phyloP scores from a whole-genome alignment of 2,113 vertebrate species.

The Riparia riparia region DNA sequence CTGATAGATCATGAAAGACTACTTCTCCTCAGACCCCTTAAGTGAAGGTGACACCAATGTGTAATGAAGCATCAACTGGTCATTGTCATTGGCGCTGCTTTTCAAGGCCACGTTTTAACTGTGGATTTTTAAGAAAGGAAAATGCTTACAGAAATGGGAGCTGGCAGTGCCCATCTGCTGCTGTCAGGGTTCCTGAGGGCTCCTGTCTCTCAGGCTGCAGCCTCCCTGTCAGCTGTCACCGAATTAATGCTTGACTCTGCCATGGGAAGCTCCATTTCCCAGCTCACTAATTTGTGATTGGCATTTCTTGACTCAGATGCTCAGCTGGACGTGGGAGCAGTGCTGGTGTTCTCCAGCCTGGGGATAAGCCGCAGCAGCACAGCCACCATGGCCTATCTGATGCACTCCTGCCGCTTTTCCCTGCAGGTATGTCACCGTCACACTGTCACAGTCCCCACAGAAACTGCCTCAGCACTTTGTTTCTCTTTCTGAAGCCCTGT shows the following conservation, averaged over 20 bases:
- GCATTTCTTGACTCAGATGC: constrained; percentile 56
- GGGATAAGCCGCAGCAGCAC: constrained; percentile 85
- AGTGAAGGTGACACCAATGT: background rate
- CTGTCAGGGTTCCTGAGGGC: background rate
- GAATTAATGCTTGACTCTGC: background rate
- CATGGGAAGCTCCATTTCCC: background rate
- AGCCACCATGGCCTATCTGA: constrained; percentile 80
- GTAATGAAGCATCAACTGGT: background rate
- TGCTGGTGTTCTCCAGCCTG: constrained; percentile 81
- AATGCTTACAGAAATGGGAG: background rate
- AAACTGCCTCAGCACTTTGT: background rate
- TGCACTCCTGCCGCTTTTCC: constrained; percentile 76
- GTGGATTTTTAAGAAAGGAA: background rate
- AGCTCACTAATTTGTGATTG: background rate
- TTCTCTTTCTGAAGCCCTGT: background rate
- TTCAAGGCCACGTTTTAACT: background rate
- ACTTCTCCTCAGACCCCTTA: background rate
- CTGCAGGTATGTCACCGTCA: constrained; percentile 74
- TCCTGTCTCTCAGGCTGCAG: background rate
- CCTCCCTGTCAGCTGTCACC: background rate
- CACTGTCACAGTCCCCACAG: background rate
- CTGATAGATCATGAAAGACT: background rate
- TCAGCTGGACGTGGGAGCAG: constrained; percentile 49
- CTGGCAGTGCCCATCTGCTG: constrained; percentile 32
- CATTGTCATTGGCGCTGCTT: background rate